phyloP scores from a whole-genome alignment of 2,113 vertebrate genomes.

The Morone saxatilis region DNA sequence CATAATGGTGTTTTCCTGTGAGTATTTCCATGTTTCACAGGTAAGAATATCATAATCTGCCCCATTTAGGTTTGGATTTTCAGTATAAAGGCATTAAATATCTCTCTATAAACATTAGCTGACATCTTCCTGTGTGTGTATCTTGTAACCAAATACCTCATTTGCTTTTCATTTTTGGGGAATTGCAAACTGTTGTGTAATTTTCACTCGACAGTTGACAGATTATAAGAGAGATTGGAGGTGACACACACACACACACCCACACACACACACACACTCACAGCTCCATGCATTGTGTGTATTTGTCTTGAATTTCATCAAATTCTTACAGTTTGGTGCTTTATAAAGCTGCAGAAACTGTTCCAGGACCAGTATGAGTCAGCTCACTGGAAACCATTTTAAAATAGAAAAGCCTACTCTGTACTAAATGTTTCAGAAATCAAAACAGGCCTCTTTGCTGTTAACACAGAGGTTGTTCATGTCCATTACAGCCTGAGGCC shows the following conservation, averaged over 20 bases:
- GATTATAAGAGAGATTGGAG: conserved; percentile 21
- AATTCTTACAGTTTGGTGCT: conserved; percentile 19
- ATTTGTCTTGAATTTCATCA: conserved; percentile 24
- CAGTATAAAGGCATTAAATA: background rate
- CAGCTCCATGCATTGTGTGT: conserved; percentile 7
- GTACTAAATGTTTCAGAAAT: conserved; percentile 53
- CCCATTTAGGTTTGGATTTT: conserved; percentile 6
- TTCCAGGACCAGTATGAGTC: conserved; percentile 36
- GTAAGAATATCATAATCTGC: too few relatives aligned
- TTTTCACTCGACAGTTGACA: conserved; percentile 37
- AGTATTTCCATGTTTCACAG: background rate
- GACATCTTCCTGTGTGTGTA: conserved; percentile 12
- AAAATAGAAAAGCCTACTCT: conserved; percentile 40
- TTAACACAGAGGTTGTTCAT: conserved; percentile 66
- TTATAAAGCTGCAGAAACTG: background rate
- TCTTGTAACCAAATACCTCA: conserved; percentile 15
- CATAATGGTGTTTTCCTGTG: background rate
- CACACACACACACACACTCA: conserved; percentile 17
- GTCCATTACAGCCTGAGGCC: conserved; percentile 66
- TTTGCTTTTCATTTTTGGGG: conserved; percentile 23
- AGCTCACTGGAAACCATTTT: conserved; percentile 47
- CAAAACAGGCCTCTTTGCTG: conserved; percentile 50
- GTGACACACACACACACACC: background rate
- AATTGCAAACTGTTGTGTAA: conserved; percentile 20
- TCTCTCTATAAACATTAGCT: conserved; percentile 1